These are phyloP conservation scores for Tetanocera ferruginea DNA, from an alignment of 2,888 invertebrate genomes.

Conservation along the genomic window DNA sequence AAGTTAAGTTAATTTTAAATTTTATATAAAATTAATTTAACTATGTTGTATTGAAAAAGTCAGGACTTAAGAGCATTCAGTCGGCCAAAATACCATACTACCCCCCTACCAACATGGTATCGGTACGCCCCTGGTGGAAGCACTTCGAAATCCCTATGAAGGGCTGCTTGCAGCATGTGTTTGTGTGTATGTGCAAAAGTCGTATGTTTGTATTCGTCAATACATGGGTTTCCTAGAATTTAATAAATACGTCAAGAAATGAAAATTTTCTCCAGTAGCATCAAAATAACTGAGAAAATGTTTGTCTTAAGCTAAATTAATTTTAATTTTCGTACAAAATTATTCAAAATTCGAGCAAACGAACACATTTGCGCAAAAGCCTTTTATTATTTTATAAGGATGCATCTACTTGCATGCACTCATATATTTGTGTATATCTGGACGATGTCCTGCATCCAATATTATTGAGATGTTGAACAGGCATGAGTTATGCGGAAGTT, in stretches of 20 bases:
- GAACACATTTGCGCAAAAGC: slow-evolving; percentile 27
- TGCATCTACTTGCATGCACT: slow-evolving; percentile 2
- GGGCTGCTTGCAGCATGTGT: no score
- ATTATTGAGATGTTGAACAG: neutral
- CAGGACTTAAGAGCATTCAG: no score
- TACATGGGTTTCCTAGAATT: slow-evolving; percentile 25
- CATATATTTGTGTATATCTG: neutral
- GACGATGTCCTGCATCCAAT: neutral
- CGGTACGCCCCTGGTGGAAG: no score
- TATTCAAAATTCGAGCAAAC: slow-evolving; percentile 26
- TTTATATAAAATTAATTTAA: no score
- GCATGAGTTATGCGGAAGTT: neutral
- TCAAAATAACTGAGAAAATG: slow-evolving; percentile 22
- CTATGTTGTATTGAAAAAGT: no score
- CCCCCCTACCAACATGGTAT: no score
- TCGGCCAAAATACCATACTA: no score
- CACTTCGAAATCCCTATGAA: no score
- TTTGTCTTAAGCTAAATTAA: slow-evolving; percentile 32
- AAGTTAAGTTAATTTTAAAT: no score
- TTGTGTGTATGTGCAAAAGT: no score
- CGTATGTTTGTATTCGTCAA: neutral
- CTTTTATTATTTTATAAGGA: slow-evolving; percentile 32
- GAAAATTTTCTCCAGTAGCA: slow-evolving; percentile 21
- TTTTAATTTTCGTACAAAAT: slow-evolving; percentile 35
- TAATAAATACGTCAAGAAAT: slow-evolving; percentile 35